Conservation (phyloP, 30 jellyfish, hydroid and myxozoan species). For the Hydractinia echinata region DNA sequence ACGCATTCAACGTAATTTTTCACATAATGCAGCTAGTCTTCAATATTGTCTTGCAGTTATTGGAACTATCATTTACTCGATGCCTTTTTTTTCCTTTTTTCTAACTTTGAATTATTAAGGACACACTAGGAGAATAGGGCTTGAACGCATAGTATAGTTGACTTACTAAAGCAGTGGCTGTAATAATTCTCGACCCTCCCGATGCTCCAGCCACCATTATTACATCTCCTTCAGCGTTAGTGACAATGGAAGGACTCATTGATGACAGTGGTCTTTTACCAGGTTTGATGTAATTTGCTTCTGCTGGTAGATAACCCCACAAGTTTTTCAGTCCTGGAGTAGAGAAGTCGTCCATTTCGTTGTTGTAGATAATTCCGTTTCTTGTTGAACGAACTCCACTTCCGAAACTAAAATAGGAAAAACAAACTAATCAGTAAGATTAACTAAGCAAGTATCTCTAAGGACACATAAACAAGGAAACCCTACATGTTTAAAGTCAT, state of each 20-base stretch:
- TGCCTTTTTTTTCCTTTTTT: no score
- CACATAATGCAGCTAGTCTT: no score
- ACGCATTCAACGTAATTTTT: no score
- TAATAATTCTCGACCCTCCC: constrained; percentile 56
- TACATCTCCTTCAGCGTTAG: constrained; percentile 37
- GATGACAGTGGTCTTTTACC: constrained; percentile 58
- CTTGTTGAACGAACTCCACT: constrained; percentile 45
- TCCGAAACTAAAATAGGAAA: constrained; percentile 28
- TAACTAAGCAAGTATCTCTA: no score
- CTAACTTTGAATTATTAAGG: no score
- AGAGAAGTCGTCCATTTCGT: constrained; percentile 61
- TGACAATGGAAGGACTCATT: constrained; percentile 43
- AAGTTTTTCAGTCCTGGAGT: constrained; percentile 25
- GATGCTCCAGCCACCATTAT: constrained; percentile 47
- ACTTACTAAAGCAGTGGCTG: constrained; percentile 48
- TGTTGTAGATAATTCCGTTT: constrained; percentile 52
- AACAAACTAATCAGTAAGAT: background rate
- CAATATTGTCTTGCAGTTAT: no score
- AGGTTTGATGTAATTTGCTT: constrained; percentile 39
- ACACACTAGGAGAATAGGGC: no score
- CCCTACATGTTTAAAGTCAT: no score
- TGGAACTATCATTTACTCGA: no score
- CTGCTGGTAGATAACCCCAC: constrained; percentile 38
- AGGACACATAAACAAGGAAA: no score
- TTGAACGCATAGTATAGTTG: no score